Percentiles rank a stretch among this genome's conserved stretches.
These are phyloP conservation scores for Drosophila flavopinicola DNA, from an alignment of 2,888 invertebrate genomes.

Conservation along the genomic window DNA sequence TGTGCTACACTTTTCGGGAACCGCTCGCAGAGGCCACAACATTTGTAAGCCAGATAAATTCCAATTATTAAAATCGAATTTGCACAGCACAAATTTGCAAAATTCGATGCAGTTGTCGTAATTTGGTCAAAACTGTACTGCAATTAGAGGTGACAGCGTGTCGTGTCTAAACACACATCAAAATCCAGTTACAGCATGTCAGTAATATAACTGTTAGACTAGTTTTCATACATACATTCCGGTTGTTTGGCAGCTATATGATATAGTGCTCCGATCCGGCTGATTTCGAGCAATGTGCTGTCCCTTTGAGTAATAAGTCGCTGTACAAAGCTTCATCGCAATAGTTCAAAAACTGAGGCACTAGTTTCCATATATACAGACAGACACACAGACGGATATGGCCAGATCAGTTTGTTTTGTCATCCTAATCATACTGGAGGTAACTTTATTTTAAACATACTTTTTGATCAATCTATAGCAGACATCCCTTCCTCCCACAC, in stretches of 20 bases:
- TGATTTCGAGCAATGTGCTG: no score
- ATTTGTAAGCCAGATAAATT: slow-evolving; percentile 65
- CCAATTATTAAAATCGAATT: slow-evolving; percentile 79
- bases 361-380: no score
- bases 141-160: slow-evolving; percentile 5
- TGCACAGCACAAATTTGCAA: slow-evolving; percentile 47
- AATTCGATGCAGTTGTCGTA: slow-evolving; percentile 1
- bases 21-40: slow-evolving; percentile 47
- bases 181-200: no score
- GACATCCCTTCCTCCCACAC: not conserved
- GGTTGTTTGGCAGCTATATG: no score
- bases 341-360: no score
- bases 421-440: no score
- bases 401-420: no score
- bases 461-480: not conserved
- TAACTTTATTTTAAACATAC: not conserved
- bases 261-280: no score
- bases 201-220: not conserved
- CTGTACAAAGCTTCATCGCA: no score
- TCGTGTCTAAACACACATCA: slow-evolving; percentile 23
- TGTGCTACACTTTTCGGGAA: slow-evolving; percentile 42
- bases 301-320: no score
- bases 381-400: no score
- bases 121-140: not conserved
- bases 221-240: no score